Evolutionary conservation across 23 tunicate species (phyloP), one percentile per base, ranked within the genome.

Genomic region (Aplidium turbinatum): DNA sequence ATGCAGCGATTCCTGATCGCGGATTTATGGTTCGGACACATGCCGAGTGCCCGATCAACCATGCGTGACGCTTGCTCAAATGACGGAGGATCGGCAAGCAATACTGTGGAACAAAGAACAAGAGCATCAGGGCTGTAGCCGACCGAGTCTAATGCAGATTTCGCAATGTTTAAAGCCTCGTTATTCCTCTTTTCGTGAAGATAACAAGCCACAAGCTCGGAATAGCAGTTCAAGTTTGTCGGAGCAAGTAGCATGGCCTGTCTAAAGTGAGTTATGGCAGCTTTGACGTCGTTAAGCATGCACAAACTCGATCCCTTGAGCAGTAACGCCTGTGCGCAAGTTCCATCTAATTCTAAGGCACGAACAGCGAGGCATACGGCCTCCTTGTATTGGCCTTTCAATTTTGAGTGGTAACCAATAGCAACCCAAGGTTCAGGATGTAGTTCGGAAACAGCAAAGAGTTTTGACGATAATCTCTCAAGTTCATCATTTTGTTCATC

Each of bases 341-440:
- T 47, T 3, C 47, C 36, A 56, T 88, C 83, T 1, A 88, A 62
- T 38, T 88, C 79, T 3, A 82, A 60, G 11, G 96, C 96, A 36
- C 80, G 58, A 19, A 76, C 80, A 4, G 96, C 87, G 0, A 88
- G 61, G 35, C 81, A 88, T 31, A 88, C 69, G 20, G 82, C 83
- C 28, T 76, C 70, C n/a, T 67, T 81, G 75, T 58, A 70, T 7
- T 88, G 87, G 3, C 75, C 73, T 13, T 75, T 81, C 19, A 47
- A 40, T 53, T 65, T 50, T 34, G 96, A 83, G 24, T 54, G 79
- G 67, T 88, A 88, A 31, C 96, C 96, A 62, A 88, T 62, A 1
- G 83, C 87, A 33, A 88, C 87, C 96, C 87, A 81, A 3, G 96
- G 82, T 58, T 85, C 87, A 23, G 96, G 87, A 62, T 88, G 96